phyloP scores from a whole-genome alignment of 2,797 vertebrate species.

The Helicolenus hilgendorfi region DNA sequence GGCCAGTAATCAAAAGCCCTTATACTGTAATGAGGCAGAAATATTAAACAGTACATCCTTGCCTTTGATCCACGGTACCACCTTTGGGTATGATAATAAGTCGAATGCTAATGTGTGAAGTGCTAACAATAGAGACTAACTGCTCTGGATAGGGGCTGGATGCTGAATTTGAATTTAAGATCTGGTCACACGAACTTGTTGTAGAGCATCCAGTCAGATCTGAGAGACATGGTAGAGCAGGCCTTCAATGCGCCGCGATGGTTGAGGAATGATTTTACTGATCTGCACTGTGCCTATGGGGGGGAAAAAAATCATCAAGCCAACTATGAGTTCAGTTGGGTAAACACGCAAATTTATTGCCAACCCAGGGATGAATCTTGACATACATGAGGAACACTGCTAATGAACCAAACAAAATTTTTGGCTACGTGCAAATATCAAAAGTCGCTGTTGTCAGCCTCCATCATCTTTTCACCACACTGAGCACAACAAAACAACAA shows the following conservation, averaged over 20 bases:
- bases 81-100: conserved; percentile 88
- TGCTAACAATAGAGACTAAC: conserved; percentile 76
- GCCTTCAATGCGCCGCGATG: not conserved
- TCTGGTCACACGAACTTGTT: conserved; percentile 37
- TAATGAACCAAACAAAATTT: conserved; percentile 63
- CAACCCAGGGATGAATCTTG: conserved; percentile 36
- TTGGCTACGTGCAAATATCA: conserved; percentile 60
- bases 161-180: conserved; percentile 50
- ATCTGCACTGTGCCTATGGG: not conserved
- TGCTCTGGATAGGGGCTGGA: conserved; percentile 50
- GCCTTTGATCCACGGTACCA: conserved; percentile 84
- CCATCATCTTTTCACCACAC: conserved; percentile 49
- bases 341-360: conserved; percentile 48
- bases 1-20: conserved; percentile 83
- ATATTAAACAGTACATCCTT: conserved; percentile 87
- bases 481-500: conserved; percentile 57
- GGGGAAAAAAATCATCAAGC: not conserved
- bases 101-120: conserved; percentile 76
- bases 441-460: conserved; percentile 54
- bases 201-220: conserved; percentile 15
- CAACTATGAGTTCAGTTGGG: conserved; percentile 16
- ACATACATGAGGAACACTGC: conserved; percentile 42
- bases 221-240: not conserved
- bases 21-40: conserved; percentile 84
- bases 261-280: conserved; percentile 13